Evolutionary conservation across 2,113 vertebrate genomes (phyloP).

Genomic region (Tetrao urogallus): DNA sequence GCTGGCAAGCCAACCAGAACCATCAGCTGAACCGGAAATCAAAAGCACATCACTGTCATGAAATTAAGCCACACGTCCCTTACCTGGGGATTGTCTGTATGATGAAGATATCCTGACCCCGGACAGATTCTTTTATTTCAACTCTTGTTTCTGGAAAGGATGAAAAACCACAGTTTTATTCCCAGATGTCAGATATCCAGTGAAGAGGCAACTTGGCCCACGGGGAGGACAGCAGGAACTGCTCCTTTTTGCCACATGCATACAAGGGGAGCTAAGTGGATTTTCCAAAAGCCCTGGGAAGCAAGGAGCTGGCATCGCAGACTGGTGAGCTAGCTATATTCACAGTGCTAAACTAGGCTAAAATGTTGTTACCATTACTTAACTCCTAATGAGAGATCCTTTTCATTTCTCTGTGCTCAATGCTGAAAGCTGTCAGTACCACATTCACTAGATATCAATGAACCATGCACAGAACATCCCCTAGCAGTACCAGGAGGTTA

Average conservation of each 20-base stretch:
- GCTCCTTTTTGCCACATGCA: not conserved
- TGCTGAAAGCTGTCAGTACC: not conserved
- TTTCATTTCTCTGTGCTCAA: not conserved
- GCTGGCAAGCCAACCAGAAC: not conserved
- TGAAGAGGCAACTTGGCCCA: not conserved
- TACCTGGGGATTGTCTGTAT: slow-evolving; percentile 98
- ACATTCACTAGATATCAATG: not conserved
- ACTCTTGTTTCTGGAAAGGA: slow-evolving; percentile 92
- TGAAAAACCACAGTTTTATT: not conserved
- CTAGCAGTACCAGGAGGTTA: not conserved
- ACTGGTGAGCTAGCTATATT: not conserved
- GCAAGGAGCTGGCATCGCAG: not conserved
- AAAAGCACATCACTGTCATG: not conserved
- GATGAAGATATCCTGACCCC: slow-evolving; percentile 97
- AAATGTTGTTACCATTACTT: not conserved
- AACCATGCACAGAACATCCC: not conserved
- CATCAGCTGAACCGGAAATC: not conserved
- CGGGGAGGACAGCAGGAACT: not conserved
- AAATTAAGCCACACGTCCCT: not conserved
- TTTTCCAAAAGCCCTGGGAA: not conserved
- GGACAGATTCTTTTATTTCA: slow-evolving; percentile 97
- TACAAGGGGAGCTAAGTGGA: not conserved
- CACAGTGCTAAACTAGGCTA: not conserved
- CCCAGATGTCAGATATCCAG: not conserved
- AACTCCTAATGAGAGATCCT: not conserved